A percentile compares a stretch with the other conserved stretches of the same genome.
Conservation (phyloP, 2,888 invertebrate species). For the Epinotia brunnichana region DNA sequence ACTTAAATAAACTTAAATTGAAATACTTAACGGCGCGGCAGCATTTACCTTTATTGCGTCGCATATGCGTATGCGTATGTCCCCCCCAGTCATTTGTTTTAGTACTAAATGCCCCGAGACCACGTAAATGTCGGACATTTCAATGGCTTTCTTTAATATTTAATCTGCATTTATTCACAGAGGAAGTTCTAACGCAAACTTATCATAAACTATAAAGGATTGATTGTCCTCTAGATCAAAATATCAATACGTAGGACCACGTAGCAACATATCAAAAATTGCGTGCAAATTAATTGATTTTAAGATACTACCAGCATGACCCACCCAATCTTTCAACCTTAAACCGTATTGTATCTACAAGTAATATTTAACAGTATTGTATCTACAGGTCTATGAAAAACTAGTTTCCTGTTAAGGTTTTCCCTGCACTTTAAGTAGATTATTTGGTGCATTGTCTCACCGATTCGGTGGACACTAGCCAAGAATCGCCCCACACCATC, state of each 20-base stretch:
- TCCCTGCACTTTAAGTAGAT: conserved; percentile 9
- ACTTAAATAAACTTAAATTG: not conserved
- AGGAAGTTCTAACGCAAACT: too few relatives aligned
- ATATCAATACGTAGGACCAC: too few relatives aligned
- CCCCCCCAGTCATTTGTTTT: not conserved
- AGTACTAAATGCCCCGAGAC: not conserved
- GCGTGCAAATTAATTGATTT: too few relatives aligned
- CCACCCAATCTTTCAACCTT: too few relatives aligned
- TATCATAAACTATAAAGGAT: too few relatives aligned
- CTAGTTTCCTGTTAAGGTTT: not conserved
- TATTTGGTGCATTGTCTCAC: conserved; percentile 16
- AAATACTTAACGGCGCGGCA: not conserved
- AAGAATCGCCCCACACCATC: conserved; percentile 21
- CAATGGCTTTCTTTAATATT: not conserved
- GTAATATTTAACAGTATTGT: too few relatives aligned
- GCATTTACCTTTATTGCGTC: not conserved
- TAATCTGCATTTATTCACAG: not conserved
- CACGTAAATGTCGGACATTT: not conserved
- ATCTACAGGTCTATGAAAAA: not conserved
- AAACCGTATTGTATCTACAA: too few relatives aligned
- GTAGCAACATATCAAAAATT: too few relatives aligned
- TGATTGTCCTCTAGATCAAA: too few relatives aligned
- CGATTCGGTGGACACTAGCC: conserved; percentile 31
- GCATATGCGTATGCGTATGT: not conserved
- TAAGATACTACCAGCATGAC: too few relatives aligned